These are phyloP conservation scores for Todus mexicanus DNA, from an alignment of 2,797 vertebrate species.

Conservation along the genomic window DNA sequence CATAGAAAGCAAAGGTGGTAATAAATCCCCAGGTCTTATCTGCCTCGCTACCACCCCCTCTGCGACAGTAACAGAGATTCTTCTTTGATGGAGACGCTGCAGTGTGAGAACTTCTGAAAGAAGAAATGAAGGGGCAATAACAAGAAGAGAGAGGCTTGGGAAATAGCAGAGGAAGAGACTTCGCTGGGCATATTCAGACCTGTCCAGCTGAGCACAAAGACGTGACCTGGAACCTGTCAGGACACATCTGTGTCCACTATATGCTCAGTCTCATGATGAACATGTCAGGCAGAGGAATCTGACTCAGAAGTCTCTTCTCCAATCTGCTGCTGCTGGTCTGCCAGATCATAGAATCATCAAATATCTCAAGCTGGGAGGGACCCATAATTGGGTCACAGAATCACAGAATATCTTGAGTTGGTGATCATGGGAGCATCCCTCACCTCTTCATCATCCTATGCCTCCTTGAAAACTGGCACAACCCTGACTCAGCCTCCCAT, in stretches of 20 bases:
- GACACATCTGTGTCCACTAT: background rate
- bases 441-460: rapidly evolving
- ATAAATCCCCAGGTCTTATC: background rate
- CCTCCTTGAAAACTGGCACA: background rate
- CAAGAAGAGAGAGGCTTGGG: background rate
- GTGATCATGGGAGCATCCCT: background rate
- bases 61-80: background rate
- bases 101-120: background rate
- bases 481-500: background rate
- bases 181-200: background rate
- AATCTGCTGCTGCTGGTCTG: background rate
- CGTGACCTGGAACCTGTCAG: background rate
- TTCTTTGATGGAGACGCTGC: background rate
- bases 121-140: background rate
- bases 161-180: background rate
- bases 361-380: background rate
- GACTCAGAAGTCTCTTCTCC: background rate
- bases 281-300: background rate
- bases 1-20: background rate
- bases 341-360: background rate
- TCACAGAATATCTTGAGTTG: background rate
- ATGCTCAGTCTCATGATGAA: background rate
- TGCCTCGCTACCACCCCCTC: background rate
- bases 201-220: background rate
- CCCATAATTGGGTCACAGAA: background rate